Base-by-base conservation (phyloP, 2,888 invertebrate species). In the Onthophagus sagittarius region DNA sequence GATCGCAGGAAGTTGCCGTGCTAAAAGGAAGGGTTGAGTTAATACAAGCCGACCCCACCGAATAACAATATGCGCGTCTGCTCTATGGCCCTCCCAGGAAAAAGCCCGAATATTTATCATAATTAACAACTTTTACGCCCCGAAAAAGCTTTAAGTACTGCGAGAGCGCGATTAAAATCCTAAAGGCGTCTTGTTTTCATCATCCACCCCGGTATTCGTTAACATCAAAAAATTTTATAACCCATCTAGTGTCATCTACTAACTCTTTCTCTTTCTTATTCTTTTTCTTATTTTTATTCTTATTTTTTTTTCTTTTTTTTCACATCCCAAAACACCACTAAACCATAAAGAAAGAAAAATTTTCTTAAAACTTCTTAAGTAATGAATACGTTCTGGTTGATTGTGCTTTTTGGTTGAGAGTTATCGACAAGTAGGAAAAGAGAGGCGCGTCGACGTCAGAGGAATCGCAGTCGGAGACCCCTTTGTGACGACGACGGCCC, bases 71-170 rank as follows among this genome's bases (percentile, higher is more conserved):
- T 83, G 80, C 82, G 82, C 84, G 84, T 85, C 84, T 84, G 84
- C 82, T 83, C 84, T 84, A 85, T 84, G 84, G 83, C 84, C 84
- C 85, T 85, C 85, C 81, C 84, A 85, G 85, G 85, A 85, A 85
- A 85, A 85, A 84, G 84, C 82, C 84, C 82, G 85, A 85, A 85
- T 85, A 85, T 85, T 85, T 85, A 85, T 85, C 85, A 85, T 85
- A 85, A 85, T 85, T 85, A 85, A 85, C 85, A 84, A 85, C 84
- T 85, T 85, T 85, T 84, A 85, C 84, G 84, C 81, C 82, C 81
- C 81, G 84, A 82, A 83, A 82, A 73, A 70, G 73, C 62, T 74
- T 73, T 70, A 75, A 73, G 72, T 75, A 67, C 72, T 72, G 72
- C 72, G 72, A 74, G 72, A 75, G 75, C 72, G 72, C 72, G 75